Conservation (phyloP, 2,113 vertebrate genomes). For the Amblyornis subalaris region DNA sequence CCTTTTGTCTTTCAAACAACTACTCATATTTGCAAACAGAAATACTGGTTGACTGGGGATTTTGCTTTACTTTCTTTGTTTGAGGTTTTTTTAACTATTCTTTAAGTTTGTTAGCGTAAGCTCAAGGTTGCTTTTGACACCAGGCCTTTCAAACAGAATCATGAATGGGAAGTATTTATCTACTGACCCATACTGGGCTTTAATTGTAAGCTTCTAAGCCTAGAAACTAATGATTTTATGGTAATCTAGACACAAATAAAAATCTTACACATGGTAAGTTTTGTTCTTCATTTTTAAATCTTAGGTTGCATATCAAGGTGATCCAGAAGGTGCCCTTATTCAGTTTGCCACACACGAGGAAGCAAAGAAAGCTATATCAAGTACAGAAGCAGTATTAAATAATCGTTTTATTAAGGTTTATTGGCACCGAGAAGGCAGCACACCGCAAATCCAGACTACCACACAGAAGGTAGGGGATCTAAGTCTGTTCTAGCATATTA, state of each 20-base stretch:
- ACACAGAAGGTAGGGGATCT: conserved; percentile 68
- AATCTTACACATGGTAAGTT: neutral
- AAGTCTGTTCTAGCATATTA: neutral
- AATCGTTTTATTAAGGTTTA: conserved; percentile 94
- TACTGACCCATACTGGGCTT: neutral
- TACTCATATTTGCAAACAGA: neutral
- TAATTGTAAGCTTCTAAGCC: neutral
- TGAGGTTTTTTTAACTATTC: neutral
- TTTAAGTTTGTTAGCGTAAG: neutral
- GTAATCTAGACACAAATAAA: neutral
- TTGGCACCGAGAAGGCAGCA: conserved; percentile 87
- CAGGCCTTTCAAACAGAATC: neutral
- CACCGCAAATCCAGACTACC: conserved; percentile 62
- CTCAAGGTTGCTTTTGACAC: neutral
- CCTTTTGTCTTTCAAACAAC: neutral
- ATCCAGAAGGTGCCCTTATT: conserved; percentile 92
- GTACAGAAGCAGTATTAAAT: conserved; percentile 94
- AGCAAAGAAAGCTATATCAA: conserved; percentile 91
- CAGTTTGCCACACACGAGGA: conserved; percentile 91
- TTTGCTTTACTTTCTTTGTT: neutral
- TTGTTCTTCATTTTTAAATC: conserved; percentile 33
- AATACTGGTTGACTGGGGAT: neutral
- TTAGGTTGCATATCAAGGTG: conserved; percentile 93
- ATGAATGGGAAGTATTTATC: neutral
- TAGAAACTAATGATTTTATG: neutral